Percentiles rank a stretch among this genome's conserved stretches.
phyloP scores from a whole-genome alignment of 2,888 invertebrate species.

The Actias luna region DNA sequence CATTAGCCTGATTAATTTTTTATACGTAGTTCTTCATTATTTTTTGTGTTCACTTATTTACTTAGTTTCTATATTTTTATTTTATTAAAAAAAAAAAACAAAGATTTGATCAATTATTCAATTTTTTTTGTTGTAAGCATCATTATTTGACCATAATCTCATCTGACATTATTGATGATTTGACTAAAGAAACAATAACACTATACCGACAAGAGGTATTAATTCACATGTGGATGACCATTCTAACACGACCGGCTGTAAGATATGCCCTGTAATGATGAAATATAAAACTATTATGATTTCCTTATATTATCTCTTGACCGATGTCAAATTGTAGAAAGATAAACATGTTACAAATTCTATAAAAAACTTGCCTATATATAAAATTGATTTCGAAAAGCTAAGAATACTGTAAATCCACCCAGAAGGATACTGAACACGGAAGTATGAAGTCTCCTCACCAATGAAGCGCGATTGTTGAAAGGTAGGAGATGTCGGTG shows the following conservation, averaged over 20 bases:
- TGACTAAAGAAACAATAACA: neutral
- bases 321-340: neutral
- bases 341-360: neutral
- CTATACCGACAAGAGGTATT: neutral
- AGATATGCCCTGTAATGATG: no score
- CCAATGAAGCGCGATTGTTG: neutral
- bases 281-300: no score
- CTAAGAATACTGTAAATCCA: neutral
- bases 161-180: neutral
- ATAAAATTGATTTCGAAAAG: neutral
- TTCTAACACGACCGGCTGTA: no score
- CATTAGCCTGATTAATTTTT: neutral
- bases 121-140: neutral
- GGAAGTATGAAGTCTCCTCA: slow-evolving; percentile 9
- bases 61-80: neutral
- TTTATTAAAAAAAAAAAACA: neutral
- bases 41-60: neutral
- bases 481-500: slow-evolving; percentile 13
- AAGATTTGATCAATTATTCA: neutral
- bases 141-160: neutral
- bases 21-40: neutral
- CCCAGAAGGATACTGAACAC: neutral
- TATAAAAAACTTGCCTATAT: neutral
- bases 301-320: no score
- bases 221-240: no score